phyloP scores from a whole-genome alignment of 2,113 vertebrate species.

The Platycercus adscitus region DNA sequence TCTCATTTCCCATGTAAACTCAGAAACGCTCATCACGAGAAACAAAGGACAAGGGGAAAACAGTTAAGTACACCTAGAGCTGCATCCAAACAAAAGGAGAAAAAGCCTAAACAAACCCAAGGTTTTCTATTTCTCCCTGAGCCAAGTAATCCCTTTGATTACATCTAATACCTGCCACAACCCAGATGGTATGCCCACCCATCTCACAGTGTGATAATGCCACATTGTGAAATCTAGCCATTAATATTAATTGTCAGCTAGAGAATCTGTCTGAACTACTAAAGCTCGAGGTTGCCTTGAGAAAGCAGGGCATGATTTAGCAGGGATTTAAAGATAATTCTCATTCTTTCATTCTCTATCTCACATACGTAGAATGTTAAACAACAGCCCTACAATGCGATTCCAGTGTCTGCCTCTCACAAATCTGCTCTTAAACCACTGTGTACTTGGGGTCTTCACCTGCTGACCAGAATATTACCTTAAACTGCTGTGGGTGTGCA shows the following conservation, averaged over 20 bases:
- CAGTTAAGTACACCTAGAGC: constrained; percentile 75
- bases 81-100: constrained; percentile 79
- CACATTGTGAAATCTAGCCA: constrained; percentile 92
- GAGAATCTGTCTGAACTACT: constrained; percentile 88
- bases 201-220: constrained; percentile 95
- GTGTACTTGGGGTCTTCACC: constrained; percentile 54
- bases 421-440: constrained; percentile 67
- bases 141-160: constrained; percentile 97
- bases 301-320: constrained; percentile 86
- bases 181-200: constrained; percentile 94
- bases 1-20: constrained; percentile 6
- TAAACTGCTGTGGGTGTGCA: constrained; percentile 37
- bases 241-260: constrained; percentile 95
- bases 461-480: constrained; percentile 70
- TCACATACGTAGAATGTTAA: constrained; percentile 81
- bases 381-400: constrained; percentile 62
- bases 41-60: constrained; percentile 69
- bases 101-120: constrained; percentile 79
- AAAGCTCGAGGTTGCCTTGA: constrained; percentile 88
- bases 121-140: constrained; percentile 88
- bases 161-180: constrained; percentile 97
- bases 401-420: constrained; percentile 52
- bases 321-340: constrained; percentile 91
- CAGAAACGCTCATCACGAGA: constrained; percentile 55
- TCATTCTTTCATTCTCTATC: constrained; percentile 76